phyloP scores from a whole-genome alignment of 1,140 invertebrate genomes.

The Venturia canescens region DNA sequence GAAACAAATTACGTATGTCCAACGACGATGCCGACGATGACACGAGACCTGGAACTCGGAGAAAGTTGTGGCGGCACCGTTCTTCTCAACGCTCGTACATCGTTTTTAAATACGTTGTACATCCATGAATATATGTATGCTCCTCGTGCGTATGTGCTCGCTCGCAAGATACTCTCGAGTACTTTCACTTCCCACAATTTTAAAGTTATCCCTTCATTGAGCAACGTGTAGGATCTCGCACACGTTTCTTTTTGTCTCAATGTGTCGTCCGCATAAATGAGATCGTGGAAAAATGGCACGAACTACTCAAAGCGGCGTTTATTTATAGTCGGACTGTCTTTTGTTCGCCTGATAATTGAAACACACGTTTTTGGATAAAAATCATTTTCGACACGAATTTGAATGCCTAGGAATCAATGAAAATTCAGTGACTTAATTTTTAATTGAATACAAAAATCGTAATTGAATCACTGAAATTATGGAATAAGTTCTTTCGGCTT shows the following conservation, averaged over 20 bases:
- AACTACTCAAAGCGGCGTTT: neutral
- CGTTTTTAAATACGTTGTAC: too few species aligned
- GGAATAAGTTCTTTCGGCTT: too few species aligned
- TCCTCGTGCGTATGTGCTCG: neutral
- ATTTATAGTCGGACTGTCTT: neutral
- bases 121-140: too few species aligned
- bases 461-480: too few species aligned
- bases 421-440: too few species aligned
- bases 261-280: neutral
- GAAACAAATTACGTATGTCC: neutral
- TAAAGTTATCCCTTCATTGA: neutral
- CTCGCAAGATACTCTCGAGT: neutral
- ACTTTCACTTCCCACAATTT: conserved; percentile 1
- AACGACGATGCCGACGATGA: neutral
- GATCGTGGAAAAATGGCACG: neutral
- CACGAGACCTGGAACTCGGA: neutral
- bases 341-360: too few species aligned
- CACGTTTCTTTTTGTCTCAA: neutral
- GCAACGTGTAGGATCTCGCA: neutral
- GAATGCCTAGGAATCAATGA: too few species aligned
- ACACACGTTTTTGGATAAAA: too few species aligned
- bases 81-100: too few species aligned
- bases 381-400: too few species aligned
- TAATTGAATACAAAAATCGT: too few species aligned
- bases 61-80: neutral